Evolutionary conservation across 2,797 vertebrate species (phyloP).

Genomic region (Alectoris magna): DNA sequence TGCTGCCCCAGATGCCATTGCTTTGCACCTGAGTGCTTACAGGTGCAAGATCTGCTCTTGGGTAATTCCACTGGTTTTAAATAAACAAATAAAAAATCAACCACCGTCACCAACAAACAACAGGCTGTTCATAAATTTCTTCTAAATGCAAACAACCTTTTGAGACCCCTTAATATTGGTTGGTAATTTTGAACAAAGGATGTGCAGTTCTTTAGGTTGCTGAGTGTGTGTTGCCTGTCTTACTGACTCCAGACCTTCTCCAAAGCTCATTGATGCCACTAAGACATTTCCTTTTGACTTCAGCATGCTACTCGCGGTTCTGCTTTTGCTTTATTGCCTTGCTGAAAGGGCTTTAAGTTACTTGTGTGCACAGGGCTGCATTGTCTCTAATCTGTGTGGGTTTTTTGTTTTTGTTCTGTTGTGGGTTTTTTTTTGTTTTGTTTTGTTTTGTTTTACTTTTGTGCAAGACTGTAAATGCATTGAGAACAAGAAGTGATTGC

Average conservation of each 20-base stretch:
- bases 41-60: not conserved
- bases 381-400: slow-evolving; percentile 53
- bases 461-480: slow-evolving; percentile 40
- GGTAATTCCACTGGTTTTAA: not conserved
- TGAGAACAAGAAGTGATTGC: slow-evolving; percentile 32
- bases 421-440: not conserved
- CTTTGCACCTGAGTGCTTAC: not conserved
- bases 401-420: slow-evolving; percentile 27
- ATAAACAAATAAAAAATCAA: not conserved
- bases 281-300: slow-evolving; percentile 44
- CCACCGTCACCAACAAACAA: not conserved
- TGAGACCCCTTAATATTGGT: not conserved
- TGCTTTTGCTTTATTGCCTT: slow-evolving; percentile 1
- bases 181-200: not conserved
- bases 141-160: not conserved
- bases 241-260: slow-evolving; percentile 5
- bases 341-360: slow-evolving; percentile 42
- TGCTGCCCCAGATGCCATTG: not conserved
- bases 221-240: not conserved
- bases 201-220: not conserved
- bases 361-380: not conserved
- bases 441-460: not conserved
- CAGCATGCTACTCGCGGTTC: not conserved
- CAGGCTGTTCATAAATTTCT: not conserved
- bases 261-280: slow-evolving; percentile 4